Base-by-base conservation (phyloP, 2,113 vertebrate genomes). In the Sturnira hondurensis region DNA sequence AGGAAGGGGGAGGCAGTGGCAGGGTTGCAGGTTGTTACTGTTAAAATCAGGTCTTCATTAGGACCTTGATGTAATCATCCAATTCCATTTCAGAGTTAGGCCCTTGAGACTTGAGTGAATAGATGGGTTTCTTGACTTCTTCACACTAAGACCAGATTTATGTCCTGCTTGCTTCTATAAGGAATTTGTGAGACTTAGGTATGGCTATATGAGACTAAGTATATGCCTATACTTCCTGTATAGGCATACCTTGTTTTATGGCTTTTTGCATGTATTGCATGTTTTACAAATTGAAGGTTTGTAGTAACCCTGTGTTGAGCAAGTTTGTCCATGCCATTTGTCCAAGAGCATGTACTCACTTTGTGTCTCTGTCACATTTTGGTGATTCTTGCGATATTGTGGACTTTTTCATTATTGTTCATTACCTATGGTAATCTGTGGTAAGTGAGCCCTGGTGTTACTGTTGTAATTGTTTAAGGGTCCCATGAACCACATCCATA, bases 101-200 rank as follows among this genome's bases (percentile, higher is more conserved):
- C 50, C 14, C 1, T 89, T 50, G 17, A 76, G 28, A 45, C 2
- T 70, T 86, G 22, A 80, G n/a, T 31, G 41, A 52, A 17, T 84
- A 86, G 31, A 41, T 89, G 31, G 33, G 43, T 93, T 90, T 95
- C n/a, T 95, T 88, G 45, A 28, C 24, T 91, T 95, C 41, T 90
- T 92, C 3, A 56, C 13, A 41, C 3, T 17, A 89, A 88, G 56
- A 71, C 5, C 56, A 85, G 22, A 17, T 82, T 94, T 70, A 45
- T 97, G 22, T 88, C n/a, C 16, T 82, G 20, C 28, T 85, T 54
- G 26, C n/a, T 74, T 87, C 13, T 96, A 7, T 31, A 43, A 85
- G 19, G 41, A 90, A 87, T 52, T 92, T 93, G 12, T 22, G 50
- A 82, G 36, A 83, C 13, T 68, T 65, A 36, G 58, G 24, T 24